phyloP scores from a whole-genome alignment of 2,888 invertebrate genomes.

The Caenorhabditis sinica region DNA sequence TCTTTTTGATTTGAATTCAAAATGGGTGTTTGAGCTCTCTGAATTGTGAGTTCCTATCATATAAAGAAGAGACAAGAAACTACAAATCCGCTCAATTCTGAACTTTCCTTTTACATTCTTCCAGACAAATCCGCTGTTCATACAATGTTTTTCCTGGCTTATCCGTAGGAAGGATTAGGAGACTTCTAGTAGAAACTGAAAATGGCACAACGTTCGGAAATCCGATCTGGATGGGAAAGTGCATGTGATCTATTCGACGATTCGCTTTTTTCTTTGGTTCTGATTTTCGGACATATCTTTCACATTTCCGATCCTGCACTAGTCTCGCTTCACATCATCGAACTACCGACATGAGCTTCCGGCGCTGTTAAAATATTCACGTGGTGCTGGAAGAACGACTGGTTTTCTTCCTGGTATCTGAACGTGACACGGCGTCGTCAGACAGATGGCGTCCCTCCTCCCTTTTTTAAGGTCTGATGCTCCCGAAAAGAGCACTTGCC shows the following conservation, averaged over 20 bases:
- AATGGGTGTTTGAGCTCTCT: slow-evolving; percentile 17
- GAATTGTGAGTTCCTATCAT: neutral
- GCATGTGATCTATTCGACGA: slow-evolving; percentile 21
- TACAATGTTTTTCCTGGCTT: slow-evolving; percentile 34
- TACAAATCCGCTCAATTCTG: slow-evolving; percentile 34
- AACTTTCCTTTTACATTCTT: slow-evolving; percentile 7
- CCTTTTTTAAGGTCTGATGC: slow-evolving; percentile 23
- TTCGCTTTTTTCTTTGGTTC: slow-evolving; percentile 15
- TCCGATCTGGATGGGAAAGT: slow-evolving; percentile 52
- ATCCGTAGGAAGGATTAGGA: slow-evolving; percentile 45
- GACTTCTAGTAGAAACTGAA: slow-evolving; percentile 39
- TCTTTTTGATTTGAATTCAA: neutral
- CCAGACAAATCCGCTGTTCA: slow-evolving; percentile 25
- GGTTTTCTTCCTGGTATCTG: slow-evolving; percentile 15
- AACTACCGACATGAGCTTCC: slow-evolving; percentile 24
- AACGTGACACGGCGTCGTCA: neutral
- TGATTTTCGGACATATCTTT: slow-evolving; percentile 3
- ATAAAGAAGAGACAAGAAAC: neutral
- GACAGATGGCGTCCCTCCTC: neutral
- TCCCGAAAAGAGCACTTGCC: slow-evolving; percentile 22
- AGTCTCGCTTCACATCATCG: slow-evolving; percentile 10
- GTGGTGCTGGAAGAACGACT: slow-evolving; percentile 21
- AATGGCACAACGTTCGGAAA: slow-evolving; percentile 52
- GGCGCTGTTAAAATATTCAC: slow-evolving; percentile 12
- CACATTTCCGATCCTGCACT: neutral